Evolutionary conservation across 1,140 invertebrate species (phyloP), one percentile per base, ranked within the genome.

Genomic region (Cotesia glomerata): DNA sequence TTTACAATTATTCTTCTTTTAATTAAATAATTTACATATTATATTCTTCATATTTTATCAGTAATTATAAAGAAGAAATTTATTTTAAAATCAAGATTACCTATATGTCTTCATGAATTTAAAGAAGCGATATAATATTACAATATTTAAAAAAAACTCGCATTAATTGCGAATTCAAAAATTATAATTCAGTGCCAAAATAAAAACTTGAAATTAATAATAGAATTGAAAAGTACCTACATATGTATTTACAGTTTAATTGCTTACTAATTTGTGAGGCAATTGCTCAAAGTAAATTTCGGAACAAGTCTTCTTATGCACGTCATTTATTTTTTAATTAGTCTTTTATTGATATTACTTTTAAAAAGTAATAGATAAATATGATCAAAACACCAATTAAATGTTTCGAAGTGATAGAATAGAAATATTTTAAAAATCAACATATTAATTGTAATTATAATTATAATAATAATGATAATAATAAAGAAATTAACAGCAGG

Each of bases 241-340:
- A 59, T 14, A 54, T 49, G 56, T 35, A 69, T 49, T 62, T 59
- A 59, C 67, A 66, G 56, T 73, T 74, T 56, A 68, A 76, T 76
- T 69, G 62, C 61, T 75, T 76, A 2, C 39, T 74, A 67, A 64
- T 65, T 49, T 74, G 39, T 61, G 16, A 61, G 26, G 72, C 76
- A 73, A 81, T 80, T 79, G 77, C 79, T 82, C 80, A 81, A 82
- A 69, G 78, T 81, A 78, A 75, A 75, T 81, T 73, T 70, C 36
- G 59, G 5, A 18, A 61, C 52, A 63, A n/a, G 13, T 45, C 32
- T 14, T 63, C 56, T 56, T 32, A 39, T 26, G 67, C 67, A 59
- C 67, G 34, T 39, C 34, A 18, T 45, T 45, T 26, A 26, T 26
- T 26, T 26, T 26, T 26, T 26, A 26, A 45, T 45, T 45, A 8